Percentiles rank a stretch among this genome's conserved stretches.
Evolutionary conservation across 2,888 invertebrate species (phyloP).

Genomic region (Pharmacophagus antenor): DNA sequence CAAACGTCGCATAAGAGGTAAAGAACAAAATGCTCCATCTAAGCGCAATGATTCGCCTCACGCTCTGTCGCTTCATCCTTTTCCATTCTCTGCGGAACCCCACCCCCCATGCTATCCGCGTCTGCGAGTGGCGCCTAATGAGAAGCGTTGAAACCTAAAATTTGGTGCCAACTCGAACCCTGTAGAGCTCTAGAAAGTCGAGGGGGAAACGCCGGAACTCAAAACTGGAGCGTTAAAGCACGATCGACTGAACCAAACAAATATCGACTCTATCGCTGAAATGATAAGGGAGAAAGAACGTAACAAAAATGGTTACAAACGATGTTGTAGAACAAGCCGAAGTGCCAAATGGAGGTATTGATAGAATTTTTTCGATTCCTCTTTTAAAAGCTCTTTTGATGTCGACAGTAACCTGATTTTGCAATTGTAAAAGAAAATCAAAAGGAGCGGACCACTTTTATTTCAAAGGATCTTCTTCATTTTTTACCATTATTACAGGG

Average conservation of each 20-base stretch:
- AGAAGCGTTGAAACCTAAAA: conserved; percentile 76
- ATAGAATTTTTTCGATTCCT: conserved; percentile 57
- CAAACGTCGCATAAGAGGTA: conserved; percentile 49
- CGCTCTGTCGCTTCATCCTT: conserved; percentile 43
- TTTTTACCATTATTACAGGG: background rate
- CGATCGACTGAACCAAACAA: conserved; percentile 32
- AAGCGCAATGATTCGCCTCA: conserved; percentile 56
- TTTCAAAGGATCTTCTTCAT: background rate
- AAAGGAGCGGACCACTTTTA: conserved; percentile 3
- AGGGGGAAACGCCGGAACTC: conserved; percentile 47
- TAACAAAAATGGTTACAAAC: conserved; percentile 39
- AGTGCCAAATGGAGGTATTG: conserved; percentile 57
- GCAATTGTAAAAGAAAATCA: conserved; percentile 35
- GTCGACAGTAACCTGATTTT: conserved; percentile 51
- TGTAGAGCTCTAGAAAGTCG: conserved; percentile 59
- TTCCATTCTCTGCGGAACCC: conserved; percentile 30
- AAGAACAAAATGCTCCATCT: conserved; percentile 66
- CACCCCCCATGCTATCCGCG: conserved; percentile 33
- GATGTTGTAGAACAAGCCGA: conserved; percentile 31
- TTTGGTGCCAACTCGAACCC: conserved; percentile 78
- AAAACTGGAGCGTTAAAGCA: conserved; percentile 38
- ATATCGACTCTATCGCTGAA: conserved; percentile 35
- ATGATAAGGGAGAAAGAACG: conserved; percentile 36
- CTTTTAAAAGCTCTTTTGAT: conserved; percentile 52
- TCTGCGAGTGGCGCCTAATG: conserved; percentile 66